Base-by-base conservation (phyloP, 1,140 invertebrate genomes). In the Atopsyche davidsoni region DNA sequence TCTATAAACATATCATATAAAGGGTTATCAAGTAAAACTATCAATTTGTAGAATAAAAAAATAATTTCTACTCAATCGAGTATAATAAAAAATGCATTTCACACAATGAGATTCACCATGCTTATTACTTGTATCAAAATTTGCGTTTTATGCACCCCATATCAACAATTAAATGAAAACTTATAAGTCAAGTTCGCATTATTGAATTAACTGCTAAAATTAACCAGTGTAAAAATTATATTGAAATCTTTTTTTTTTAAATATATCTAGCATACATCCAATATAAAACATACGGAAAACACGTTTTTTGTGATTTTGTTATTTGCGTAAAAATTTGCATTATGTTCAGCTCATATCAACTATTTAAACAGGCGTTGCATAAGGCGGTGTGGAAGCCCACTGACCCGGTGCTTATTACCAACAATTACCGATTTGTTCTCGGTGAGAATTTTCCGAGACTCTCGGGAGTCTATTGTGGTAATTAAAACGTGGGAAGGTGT, bases 241-340 rank as follows among this genome's bases (percentile, higher is more conserved):
- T n/a, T 28, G n/a, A 28, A n/a, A 28, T 7, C 6, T 28, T 28
- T 7, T 28, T n/a, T 28, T 28, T 28, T 28, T 28, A n/a, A 7
- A 28, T n/a, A 28, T 28, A 28, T 28, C n/a, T 28, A 7, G 24
- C 6, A 6, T 28, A 28, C 24, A 28, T 28, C 6, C 24, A n/a
- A 28, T 28, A 28, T 28, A 28, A 28, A 28, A 28, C 24, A 28
- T 28, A 28, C n/a, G n/a, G n/a, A n/a, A n/a, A n/a, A n/a, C n/a
- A n/a, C n/a, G n/a, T n/a, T n/a, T n/a, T n/a, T n/a, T n/a, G n/a
- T n/a, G n/a, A n/a, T n/a, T n/a, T n/a, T n/a, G n/a, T n/a, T n/a
- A n/a, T n/a, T n/a, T n/a, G n/a, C n/a, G n/a, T n/a, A n/a, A n/a
- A n/a, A n/a, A n/a, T n/a, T n/a, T n/a, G n/a, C n/a, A n/a, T n/a